Evolutionary conservation across 1,140 invertebrate species (phyloP).

Genomic region (Epicauta chinensis): DNA sequence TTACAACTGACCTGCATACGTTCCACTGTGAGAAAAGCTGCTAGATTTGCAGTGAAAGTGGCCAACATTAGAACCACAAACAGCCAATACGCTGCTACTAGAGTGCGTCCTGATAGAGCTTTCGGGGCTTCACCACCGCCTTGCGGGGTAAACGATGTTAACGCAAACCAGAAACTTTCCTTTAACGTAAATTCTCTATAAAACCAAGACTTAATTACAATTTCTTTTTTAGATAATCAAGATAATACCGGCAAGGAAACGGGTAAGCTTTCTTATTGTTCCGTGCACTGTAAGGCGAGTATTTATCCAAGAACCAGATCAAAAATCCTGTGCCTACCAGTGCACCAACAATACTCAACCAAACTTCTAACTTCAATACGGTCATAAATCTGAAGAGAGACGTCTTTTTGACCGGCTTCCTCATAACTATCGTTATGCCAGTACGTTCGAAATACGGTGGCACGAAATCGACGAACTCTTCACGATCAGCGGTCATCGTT

Average conservation of each 20-base stretch:
- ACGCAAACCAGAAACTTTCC: slow-evolving; percentile 90
- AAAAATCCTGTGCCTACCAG: slow-evolving; percentile 75
- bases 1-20: slow-evolving; percentile 72
- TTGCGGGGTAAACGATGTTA: slow-evolving; percentile 88
- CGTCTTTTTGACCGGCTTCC: slow-evolving; percentile 74
- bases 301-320: slow-evolving; percentile 84
- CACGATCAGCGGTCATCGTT: slow-evolving; percentile 88
- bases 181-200: slow-evolving; percentile 76
- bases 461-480: slow-evolving; percentile 89
- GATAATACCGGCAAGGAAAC: slow-evolving; percentile 76
- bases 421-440: slow-evolving; percentile 79
- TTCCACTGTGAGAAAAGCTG: slow-evolving; percentile 93
- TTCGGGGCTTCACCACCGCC: slow-evolving; percentile 83
- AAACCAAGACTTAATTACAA: slow-evolving; percentile 14
- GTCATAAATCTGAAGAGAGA: slow-evolving; percentile 92
- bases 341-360: slow-evolving; percentile 80
- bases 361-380: slow-evolving; percentile 77
- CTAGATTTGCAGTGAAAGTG: slow-evolving; percentile 95
- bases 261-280: slow-evolving; percentile 78
- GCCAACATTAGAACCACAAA: slow-evolving; percentile 90
- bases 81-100: slow-evolving; percentile 89
- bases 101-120: slow-evolving; percentile 71
- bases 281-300: slow-evolving; percentile 79
- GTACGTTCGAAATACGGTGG: slow-evolving; percentile 88
- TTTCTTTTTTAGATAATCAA: too few species aligned